Conservation (phyloP, 2,888 invertebrate genomes). For the Sinohyriopsis cumingii region DNA sequence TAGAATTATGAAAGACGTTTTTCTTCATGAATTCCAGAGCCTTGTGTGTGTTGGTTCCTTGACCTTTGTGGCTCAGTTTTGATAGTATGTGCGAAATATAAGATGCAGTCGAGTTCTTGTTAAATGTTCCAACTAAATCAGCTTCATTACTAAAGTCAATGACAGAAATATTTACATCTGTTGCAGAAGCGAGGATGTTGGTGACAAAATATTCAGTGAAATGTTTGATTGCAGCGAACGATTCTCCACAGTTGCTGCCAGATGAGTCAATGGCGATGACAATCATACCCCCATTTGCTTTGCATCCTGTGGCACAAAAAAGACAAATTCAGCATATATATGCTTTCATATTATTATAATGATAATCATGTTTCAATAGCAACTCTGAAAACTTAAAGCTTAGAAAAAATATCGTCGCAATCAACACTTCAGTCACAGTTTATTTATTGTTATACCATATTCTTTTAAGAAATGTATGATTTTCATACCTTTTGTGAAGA, state of each 20-base stretch:
- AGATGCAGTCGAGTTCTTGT: too few relatives aligned
- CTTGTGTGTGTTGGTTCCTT: constrained; percentile 32
- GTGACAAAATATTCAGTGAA: constrained; percentile 29
- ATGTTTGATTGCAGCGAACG: constrained; percentile 27
- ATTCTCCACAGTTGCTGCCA: constrained; percentile 35
- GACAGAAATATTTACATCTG: constrained; percentile 25
- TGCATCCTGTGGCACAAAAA: too few relatives aligned
- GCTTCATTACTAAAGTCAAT: constrained; percentile 31
- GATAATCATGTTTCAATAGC: too few relatives aligned
- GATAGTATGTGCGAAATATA: neutral
- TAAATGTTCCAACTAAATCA: constrained; percentile 13
- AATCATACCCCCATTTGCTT: too few relatives aligned
- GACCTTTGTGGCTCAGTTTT: constrained; percentile 25
- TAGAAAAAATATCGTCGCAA: too few relatives aligned
- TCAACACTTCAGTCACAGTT: too few relatives aligned
- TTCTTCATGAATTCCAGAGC: constrained; percentile 25
- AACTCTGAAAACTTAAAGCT: too few relatives aligned
- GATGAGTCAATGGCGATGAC: constrained; percentile 48
- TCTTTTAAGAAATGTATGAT: too few relatives aligned
- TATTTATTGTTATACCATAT: too few relatives aligned
- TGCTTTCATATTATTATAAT: too few relatives aligned
- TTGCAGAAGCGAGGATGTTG: constrained; percentile 20
- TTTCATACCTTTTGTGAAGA: too few relatives aligned
- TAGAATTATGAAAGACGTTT: constrained; percentile 11
- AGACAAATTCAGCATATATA: too few relatives aligned